phyloP scores from a whole-genome alignment of 2,888 invertebrate genomes.

The Alcis repandata region DNA sequence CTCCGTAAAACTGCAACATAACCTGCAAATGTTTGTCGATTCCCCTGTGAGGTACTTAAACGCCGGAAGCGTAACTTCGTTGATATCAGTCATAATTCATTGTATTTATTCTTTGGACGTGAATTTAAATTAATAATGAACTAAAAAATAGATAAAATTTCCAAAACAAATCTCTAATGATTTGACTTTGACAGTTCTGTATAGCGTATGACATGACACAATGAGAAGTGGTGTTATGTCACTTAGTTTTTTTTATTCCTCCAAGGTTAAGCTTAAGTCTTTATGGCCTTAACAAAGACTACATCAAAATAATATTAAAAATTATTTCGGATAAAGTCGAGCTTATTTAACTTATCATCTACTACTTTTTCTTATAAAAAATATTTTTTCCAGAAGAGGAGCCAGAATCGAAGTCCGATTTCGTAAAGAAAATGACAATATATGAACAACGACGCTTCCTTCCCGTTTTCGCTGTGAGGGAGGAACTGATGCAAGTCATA shows the following conservation, averaged over 20 bases:
- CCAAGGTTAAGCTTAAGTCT: no score
- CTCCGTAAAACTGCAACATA: constrained; percentile 69
- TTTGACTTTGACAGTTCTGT: not conserved
- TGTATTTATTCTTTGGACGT: not conserved
- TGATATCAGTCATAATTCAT: constrained; percentile 11
- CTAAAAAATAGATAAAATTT: constrained; percentile 3
- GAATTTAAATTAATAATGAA: not conserved
- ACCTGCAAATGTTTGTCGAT: constrained; percentile 70
- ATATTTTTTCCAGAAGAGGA: constrained; percentile 79
- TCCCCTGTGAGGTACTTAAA: constrained; percentile 67
- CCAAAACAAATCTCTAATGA: not conserved
- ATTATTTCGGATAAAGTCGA: no score
- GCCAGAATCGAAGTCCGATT: constrained; percentile 88
- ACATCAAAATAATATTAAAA: no score
- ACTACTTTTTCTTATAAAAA: not conserved
- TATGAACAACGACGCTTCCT: constrained; percentile 95
- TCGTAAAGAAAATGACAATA: constrained; percentile 94
- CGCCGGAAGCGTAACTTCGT: constrained; percentile 39
- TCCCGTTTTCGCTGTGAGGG: constrained; percentile 98
- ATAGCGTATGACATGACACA: no score
- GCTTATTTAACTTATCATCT: no score
- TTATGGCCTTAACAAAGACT: no score
- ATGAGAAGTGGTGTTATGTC: no score
- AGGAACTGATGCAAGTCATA: constrained; percentile 96
- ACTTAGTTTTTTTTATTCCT: not conserved